Evolutionary conservation across 2,113 vertebrate genomes (phyloP).

Genomic region (Jacana jacana): DNA sequence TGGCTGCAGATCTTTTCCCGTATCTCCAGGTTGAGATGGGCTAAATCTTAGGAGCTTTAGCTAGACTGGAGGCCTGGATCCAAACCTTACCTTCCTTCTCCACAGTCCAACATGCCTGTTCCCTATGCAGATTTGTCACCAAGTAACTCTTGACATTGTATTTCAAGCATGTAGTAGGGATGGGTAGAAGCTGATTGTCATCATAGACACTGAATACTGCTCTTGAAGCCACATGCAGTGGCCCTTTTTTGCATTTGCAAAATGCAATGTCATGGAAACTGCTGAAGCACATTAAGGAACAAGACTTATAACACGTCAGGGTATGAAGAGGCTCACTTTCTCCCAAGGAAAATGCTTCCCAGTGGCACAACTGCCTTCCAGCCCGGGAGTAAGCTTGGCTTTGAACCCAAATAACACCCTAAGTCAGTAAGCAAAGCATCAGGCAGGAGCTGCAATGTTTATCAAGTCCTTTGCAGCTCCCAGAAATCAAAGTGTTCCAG

Average conservation of each 20-base stretch:
- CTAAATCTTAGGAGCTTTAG: not conserved
- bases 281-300: not conserved
- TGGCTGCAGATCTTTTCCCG: not conserved
- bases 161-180: rapidly evolving
- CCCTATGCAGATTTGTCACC: not conserved
- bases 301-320: rapidly evolving
- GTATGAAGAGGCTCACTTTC: not conserved
- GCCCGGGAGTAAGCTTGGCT: not conserved
- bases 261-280: not conserved
- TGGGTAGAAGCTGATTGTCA: not conserved
- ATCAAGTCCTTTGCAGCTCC: not conserved
- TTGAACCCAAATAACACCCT: not conserved
- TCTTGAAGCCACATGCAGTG: not conserved
- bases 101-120: not conserved
- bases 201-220: not conserved
- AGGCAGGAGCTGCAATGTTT: not conserved
- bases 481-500: not conserved
- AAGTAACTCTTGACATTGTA: rapidly evolving
- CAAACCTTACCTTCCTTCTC: not conserved
- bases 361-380: not conserved
- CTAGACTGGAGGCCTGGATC: not conserved
- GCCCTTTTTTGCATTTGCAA: rapidly evolving
- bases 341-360: not conserved
- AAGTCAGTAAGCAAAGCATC: not conserved
- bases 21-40: not conserved